phyloP scores from a whole-genome alignment of 1,140 invertebrate species.

The Hylyphantes graminicola region DNA sequence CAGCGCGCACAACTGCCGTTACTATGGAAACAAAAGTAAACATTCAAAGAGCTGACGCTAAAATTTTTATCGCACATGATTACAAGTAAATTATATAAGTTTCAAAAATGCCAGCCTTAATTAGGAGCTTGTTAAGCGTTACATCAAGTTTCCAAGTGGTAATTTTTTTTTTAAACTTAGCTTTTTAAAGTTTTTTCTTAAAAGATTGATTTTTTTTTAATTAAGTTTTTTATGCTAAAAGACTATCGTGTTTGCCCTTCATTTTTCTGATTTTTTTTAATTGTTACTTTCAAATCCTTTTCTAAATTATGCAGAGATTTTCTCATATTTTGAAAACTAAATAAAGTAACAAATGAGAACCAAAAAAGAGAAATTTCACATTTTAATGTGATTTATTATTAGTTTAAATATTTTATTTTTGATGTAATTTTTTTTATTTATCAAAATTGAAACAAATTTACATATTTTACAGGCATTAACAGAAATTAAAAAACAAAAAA shows the following conservation, averaged over 20 bases:
- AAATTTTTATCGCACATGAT: no score
- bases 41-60: no score
- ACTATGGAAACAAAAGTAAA: no score
- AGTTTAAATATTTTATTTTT: neutral
- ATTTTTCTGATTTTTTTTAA: no score
- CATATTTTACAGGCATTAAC: conserved; percentile 2
- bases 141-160: conserved; percentile 22
- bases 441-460: neutral
- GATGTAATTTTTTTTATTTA: neutral
- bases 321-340: neutral
- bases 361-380: neutral
- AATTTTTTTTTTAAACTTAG: neutral
- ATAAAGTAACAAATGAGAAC: neutral
- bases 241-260: no score
- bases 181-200: no score
- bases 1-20: no score
- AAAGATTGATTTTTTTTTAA: no score
- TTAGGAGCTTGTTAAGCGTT: conserved; percentile 10
- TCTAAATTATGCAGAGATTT: no score
- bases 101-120: conserved; percentile 5
- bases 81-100: neutral
- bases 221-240: no score
- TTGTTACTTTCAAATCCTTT: no score
- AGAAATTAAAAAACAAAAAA: conserved; percentile 46
- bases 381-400: neutral